Evolutionary conservation across 1,140 invertebrate species (phyloP).

Genomic region (Polyergus mexicanus): DNA sequence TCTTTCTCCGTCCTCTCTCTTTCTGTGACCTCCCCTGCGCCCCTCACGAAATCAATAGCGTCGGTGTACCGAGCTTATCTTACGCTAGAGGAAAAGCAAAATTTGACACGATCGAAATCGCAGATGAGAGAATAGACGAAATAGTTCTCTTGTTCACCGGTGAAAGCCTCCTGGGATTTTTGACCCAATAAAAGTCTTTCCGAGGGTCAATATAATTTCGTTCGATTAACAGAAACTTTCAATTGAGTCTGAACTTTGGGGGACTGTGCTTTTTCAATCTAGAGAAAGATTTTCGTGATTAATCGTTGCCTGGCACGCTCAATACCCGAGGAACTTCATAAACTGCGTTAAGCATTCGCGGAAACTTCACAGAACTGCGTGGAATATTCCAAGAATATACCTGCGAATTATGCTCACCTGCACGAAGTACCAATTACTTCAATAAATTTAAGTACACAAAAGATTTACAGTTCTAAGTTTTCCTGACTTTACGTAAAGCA

Average conservation of each 20-base stretch:
- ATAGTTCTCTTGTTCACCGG: slow-evolving; percentile 8
- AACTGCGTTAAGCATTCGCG: slow-evolving; percentile 37
- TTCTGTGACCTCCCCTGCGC: slow-evolving; percentile 22
- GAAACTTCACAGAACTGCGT: slow-evolving; percentile 46
- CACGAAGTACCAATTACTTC: slow-evolving; percentile 1
- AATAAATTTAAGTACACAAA: slow-evolving; percentile 6
- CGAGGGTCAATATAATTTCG: slow-evolving; percentile 20
- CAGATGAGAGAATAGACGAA: background rate
- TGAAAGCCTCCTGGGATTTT: slow-evolving; percentile 6
- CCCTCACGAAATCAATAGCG: slow-evolving; percentile 80
- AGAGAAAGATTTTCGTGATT: slow-evolving; percentile 40
- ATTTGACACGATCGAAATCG: slow-evolving; percentile 42
- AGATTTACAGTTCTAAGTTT: slow-evolving; percentile 6
- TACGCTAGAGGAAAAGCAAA: slow-evolving; percentile 66
- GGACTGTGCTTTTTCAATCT: slow-evolving; percentile 50
- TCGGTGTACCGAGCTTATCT: slow-evolving; percentile 74
- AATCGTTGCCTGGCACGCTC: slow-evolving; percentile 24
- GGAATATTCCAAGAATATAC: slow-evolving; percentile 36
- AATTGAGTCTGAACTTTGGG: slow-evolving; percentile 49
- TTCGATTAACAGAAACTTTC: slow-evolving; percentile 25
- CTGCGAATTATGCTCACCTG: slow-evolving; percentile 16
- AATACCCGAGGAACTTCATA: slow-evolving; percentile 20
- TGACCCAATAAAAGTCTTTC: background rate
- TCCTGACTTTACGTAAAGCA: slow-evolving; percentile 20
- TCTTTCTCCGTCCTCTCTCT: background rate